Evolutionary conservation across 2,888 invertebrate species (phyloP), one percentile per base, ranked within the genome.

Genomic region (Germaria angustata): DNA sequence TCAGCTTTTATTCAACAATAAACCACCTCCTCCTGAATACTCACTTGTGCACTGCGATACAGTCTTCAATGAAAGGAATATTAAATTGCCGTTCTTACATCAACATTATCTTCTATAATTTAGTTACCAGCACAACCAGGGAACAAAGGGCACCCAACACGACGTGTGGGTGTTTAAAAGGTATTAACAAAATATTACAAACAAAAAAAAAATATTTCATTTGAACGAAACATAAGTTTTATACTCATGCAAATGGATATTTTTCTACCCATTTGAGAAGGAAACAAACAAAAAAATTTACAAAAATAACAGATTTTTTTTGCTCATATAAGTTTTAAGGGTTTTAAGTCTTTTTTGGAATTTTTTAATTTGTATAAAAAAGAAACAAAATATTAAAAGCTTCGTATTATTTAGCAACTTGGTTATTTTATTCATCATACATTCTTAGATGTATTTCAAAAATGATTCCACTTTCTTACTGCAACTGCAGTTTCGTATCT

Each of bases 11-110:
- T 28, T 5, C 41, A 68, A 59, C 66, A 68, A 51, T 46, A 13
- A 39, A 28, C 68, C 55, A 22, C 63, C 63, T 6, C 32, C 51
- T n/a, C 15, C 46, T 28, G n/a, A 22, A 61, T 11, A 44, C 32
- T 53, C 11, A 6, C 7, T 8, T 39, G n/a, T 53, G 20, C 20
- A 1, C 1, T 28, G 41, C 17, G 13, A 9, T 24, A 39, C 32
- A 24, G 17, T 32, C 7, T 65, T 53, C 28, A 66, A 65, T 72
- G 66, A 66, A 81, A 72, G 61, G 63, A 81, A 81, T 82, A 79
- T 79, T 59, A 82, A 82, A 82, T 82, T 82, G 69, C 82, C 78
- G 65, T 75, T 63, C 71, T 79, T 78, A 65, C 75, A 71, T 66
- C 69, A 82, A 75, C 57, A 75, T 75, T 79, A 79, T 82, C 79